Base-by-base conservation (phyloP, 2,888 invertebrate species). In the Nomada ruficornis region DNA sequence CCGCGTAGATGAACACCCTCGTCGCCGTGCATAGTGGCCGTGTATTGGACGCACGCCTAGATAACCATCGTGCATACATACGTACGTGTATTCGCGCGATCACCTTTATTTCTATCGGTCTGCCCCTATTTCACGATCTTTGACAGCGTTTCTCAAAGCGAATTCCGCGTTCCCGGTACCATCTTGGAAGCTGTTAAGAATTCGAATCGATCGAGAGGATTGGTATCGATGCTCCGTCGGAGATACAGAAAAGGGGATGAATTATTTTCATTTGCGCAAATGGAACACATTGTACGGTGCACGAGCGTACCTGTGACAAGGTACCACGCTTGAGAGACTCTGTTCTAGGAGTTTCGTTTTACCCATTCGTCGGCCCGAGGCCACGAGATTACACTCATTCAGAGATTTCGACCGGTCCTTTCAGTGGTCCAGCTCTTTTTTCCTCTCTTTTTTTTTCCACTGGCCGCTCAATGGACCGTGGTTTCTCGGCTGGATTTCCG, bases 351-450 rank as follows among this genome's bases (percentile, higher is more conserved):
- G 67, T 18, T 54, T 60, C 64, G 64, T 71, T 63, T 67, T 63
- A 57, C 59, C 67, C 72, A 52, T 72, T 55, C 72, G 72, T 55
- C 77, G 65, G 85, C 77, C 88, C 80, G 50, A 59, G 76, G 83
- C 80, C 86, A 87, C 78, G 88, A 91, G 90, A 93, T 92, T 93
- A 93, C 92, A 92, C 92, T 91, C 92, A 92, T 93, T 93, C 93
- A 92, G 89, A 90, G 84, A 90, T 91, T 90, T 90, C 84, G 88
- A 85, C 76, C 85, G 85, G 81, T 88, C 86, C 83, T 88, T 87
- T 86, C 71, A 68, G 69, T 69, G 65, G 44, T n/a, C 50, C 23
- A 11, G 77, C 60, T 62, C 73, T 76, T 76, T 79, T 80, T 79
- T 69, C 76, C 73, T 69, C 71, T 73, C 36, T 69, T 78, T 76